Evolutionary conservation across 2,113 vertebrate genomes (phyloP).

Genomic region (Saccopteryx leptura): DNA sequence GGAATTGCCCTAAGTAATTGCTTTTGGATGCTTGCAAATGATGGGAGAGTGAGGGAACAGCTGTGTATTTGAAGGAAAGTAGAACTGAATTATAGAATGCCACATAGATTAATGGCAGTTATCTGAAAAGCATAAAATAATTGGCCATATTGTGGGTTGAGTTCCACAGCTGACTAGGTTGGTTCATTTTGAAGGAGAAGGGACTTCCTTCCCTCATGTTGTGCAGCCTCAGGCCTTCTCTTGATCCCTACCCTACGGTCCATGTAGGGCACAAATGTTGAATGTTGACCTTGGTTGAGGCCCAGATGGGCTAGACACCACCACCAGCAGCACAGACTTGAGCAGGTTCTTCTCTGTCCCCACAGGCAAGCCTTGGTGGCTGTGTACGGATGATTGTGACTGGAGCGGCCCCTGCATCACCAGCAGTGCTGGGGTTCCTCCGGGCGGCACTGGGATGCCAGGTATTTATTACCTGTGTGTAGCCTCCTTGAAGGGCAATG

Average conservation of each 20-base stretch:
- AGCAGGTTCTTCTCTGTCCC: background rate
- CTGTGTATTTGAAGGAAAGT: slow-evolving; percentile 61
- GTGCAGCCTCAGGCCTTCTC: background rate
- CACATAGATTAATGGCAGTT: background rate
- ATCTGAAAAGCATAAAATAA: background rate
- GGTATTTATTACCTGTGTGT: slow-evolving; percentile 88
- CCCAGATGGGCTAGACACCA: fast-evolving
- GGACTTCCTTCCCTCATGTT: background rate
- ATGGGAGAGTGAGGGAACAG: slow-evolving; percentile 18
- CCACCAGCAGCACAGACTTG: background rate
- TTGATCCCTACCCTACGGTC: background rate
- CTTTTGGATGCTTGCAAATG: slow-evolving; percentile 66
- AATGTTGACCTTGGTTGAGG: background rate
- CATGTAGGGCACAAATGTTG: background rate
- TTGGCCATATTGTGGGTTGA: background rate
- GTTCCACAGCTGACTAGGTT: background rate
- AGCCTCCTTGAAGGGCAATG: background rate
- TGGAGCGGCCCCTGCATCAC: slow-evolving; percentile 96
- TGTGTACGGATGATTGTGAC: slow-evolving; percentile 97
- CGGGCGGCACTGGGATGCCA: slow-evolving; percentile 97
- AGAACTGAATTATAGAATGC: background rate
- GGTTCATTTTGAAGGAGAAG: background rate
- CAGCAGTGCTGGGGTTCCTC: slow-evolving; percentile 95
- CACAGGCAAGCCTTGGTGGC: slow-evolving; percentile 95
- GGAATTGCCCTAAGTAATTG: slow-evolving; percentile 75